phyloP scores from a whole-genome alignment of 64 coral and sea anemone species.

The Porites lutea region DNA sequence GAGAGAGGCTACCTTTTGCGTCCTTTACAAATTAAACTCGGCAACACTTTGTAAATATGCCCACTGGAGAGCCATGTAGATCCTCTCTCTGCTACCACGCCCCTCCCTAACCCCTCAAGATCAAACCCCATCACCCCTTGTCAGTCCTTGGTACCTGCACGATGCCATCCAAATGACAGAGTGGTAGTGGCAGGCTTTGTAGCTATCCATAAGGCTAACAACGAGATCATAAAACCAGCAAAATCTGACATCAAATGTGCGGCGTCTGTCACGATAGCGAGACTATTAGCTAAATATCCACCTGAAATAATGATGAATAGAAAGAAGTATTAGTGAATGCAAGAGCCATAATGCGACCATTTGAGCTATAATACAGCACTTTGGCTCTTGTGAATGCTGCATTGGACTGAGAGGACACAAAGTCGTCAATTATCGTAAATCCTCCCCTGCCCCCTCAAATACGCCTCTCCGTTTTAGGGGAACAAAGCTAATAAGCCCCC shows the following conservation, averaged over 20 bases:
- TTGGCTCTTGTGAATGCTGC: too few species aligned
- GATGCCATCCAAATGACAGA: constrained; percentile 94
- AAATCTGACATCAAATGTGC: constrained; percentile 96
- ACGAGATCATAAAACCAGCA: constrained; percentile 93
- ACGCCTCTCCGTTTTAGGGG: too few species aligned
- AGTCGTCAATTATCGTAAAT: too few species aligned
- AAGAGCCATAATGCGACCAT: background rate
- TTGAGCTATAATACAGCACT: background rate
- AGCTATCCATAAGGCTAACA: constrained; percentile 90
- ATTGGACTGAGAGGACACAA: too few species aligned
- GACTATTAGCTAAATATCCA: constrained; percentile 90
- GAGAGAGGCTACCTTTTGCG: too few species aligned
- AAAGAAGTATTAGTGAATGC: background rate
- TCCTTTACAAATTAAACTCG: too few species aligned
- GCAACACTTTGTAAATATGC: too few species aligned
- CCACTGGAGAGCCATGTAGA: too few species aligned
- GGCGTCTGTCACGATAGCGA: constrained; percentile 96
- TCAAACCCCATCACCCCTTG: background rate
- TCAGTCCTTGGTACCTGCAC: constrained; percentile 65
- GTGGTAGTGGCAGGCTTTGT: constrained; percentile 89
- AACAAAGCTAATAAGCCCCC: too few species aligned
- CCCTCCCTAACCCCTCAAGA: background rate
- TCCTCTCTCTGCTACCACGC: background rate
- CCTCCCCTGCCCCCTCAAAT: too few species aligned
- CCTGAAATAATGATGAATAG: constrained; percentile 25